phyloP scores from a whole-genome alignment of 2,797 vertebrate genomes.

The Ptychadena robeensis region DNA sequence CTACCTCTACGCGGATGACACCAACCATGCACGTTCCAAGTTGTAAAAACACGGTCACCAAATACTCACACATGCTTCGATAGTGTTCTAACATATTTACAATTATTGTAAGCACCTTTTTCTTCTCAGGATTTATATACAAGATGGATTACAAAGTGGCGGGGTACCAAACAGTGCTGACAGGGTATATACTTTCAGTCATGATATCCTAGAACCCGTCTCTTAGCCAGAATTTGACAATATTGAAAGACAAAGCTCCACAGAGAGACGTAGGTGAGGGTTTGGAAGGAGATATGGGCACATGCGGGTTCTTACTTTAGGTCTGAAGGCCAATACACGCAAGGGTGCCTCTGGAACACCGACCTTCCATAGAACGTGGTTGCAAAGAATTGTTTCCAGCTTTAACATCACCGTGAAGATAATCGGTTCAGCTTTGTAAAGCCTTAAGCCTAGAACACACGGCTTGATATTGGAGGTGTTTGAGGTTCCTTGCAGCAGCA shows the following conservation, averaged over 20 bases:
- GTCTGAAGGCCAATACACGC: too few species aligned
- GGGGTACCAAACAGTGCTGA: not conserved
- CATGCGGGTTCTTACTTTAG: not conserved
- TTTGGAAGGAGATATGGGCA: not conserved
- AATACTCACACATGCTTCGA: slow-evolving; percentile 55
- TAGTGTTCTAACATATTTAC: slow-evolving; percentile 52
- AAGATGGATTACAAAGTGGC: slow-evolving; percentile 10
- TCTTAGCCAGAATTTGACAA: not conserved
- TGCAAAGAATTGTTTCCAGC: too few species aligned
- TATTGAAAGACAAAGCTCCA: not conserved
- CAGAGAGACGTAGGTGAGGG: not conserved
- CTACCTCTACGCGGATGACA: slow-evolving; percentile 5
- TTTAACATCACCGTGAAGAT: too few species aligned
- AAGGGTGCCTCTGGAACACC: too few species aligned
- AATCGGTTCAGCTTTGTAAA: too few species aligned
- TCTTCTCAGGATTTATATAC: slow-evolving; percentile 46
- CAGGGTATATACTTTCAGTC: not conserved
- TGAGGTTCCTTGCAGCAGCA: too few species aligned
- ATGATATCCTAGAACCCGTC: slow-evolving; percentile 3
- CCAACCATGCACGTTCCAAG: slow-evolving; percentile 34
- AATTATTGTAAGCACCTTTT: slow-evolving; percentile 56
- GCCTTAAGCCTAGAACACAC: too few species aligned
- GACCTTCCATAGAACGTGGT: too few species aligned
- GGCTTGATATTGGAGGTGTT: too few species aligned
- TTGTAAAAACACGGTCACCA: slow-evolving; percentile 42